Conservation (phyloP, 2,888 invertebrate genomes). For the Watsonalla binaria region DNA sequence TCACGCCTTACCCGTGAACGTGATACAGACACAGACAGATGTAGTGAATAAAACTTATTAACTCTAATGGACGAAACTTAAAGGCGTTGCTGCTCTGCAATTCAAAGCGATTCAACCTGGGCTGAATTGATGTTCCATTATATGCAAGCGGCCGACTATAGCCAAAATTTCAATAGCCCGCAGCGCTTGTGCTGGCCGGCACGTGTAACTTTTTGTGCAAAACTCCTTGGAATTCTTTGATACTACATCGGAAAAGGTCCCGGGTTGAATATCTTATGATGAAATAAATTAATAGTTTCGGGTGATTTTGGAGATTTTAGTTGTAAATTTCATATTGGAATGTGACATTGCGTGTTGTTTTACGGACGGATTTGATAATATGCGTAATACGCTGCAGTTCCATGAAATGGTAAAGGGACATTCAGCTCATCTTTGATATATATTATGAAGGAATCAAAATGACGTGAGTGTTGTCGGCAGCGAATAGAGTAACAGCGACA, state of each 20-base stretch:
- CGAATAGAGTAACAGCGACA: constrained; percentile 43
- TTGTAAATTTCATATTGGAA: constrained; percentile 30
- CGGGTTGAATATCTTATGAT: constrained; percentile 70
- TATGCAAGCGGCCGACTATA: constrained; percentile 60
- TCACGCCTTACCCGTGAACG: constrained; percentile 37
- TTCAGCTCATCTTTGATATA: constrained; percentile 15
- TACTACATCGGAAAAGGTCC: constrained; percentile 50
- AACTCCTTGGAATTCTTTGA: constrained; percentile 66
- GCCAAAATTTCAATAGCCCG: constrained; percentile 73
- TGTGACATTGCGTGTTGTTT: constrained; percentile 37
- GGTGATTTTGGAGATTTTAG: constrained; percentile 35
- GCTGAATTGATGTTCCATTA: constrained; percentile 63
- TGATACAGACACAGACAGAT: constrained; percentile 10
- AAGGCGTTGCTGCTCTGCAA: constrained; percentile 34
- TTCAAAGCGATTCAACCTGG: constrained; percentile 32
- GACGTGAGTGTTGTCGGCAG: constrained; percentile 29
- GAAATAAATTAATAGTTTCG: constrained; percentile 58
- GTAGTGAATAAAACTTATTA: constrained; percentile 8
- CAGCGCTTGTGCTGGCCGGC: constrained; percentile 63
- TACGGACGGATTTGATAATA: constrained; percentile 14
- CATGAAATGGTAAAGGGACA: constrained; percentile 10
- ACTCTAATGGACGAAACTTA: constrained; percentile 15
- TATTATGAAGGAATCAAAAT: constrained; percentile 32
- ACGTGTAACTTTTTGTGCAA: constrained; percentile 76
- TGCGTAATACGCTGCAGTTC: constrained; percentile 19